Base-by-base conservation (phyloP, 1,140 invertebrate genomes). In the Lethrus apterus region DNA sequence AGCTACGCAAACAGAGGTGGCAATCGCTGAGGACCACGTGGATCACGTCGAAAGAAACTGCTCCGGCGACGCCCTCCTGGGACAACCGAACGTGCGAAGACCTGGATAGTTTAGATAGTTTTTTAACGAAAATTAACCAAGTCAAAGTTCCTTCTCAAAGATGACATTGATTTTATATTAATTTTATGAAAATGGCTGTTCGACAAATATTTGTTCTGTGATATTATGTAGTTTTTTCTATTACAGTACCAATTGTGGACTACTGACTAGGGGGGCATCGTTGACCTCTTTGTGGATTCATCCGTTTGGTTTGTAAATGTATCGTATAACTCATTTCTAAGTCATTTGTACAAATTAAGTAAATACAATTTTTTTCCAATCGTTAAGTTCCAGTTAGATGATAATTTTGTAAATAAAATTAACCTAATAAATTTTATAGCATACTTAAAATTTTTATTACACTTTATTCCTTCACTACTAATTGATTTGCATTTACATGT, bases 1-100 rank as follows among this genome's bases (percentile, higher is more conserved):
- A 65, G 15, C 56, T 60, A 5, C 55, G 69, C 15, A 63, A 62
- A 44, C 47, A 53, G 18, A 66, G 58, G 18, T 73, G 70, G 70
- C 64, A 67, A 19, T 36, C 61, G 13, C 36, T 71, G 14, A 69
- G 66, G 44, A 55, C 55, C 3, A 59, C 59, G 33, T 50, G 62
- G 10, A 32, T 54, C 19, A 13, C 23, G 7, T 19, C 10, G 1
- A 44, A 35, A 34, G 40, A 24, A 19, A 29, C 9, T 31, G 42
- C 50, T 38, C 38, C 31, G 13, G 23, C 38, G 44, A 42, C 19
- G 23, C 44, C 11, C 14, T 29, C n/a, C 29, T 56, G 50, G 52
- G 52, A 60, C 31, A 35, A 23, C 11, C 33, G 45, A 24, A 46
- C 44, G 10, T 60, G 52, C 43, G 47, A 58, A 52, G 59, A 63